Base-by-base conservation (phyloP, 2,888 invertebrate species). In the Nemapogon koenigi region DNA sequence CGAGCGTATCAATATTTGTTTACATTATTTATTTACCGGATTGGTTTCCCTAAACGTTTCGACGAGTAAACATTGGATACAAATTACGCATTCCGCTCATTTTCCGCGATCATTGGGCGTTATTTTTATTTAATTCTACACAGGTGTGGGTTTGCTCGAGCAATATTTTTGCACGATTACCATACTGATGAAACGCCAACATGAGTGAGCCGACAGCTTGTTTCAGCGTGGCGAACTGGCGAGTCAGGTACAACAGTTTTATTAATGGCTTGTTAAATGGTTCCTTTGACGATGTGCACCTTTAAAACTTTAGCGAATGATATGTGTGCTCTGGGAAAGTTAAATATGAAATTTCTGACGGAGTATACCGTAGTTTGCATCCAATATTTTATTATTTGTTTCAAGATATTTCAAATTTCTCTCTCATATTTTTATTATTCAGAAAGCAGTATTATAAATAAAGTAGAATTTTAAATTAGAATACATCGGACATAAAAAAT, bases 161-260 rank as follows among this genome's bases (percentile, higher is more conserved):
- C 68, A 65, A 72, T 75, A 73, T 76, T 78, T 73, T 76, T 72
- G 59, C 59, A 68, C 71, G 72, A 75, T 78, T 78, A 73, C 60
- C 73, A 75, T 78, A 64, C 65, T 76, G 73, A 78, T 78, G 75
- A 72, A 76, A 78, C 66, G 71, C 68, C 67, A 78, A 78, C 75
- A 78, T 55, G 56, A 58, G 59, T 29, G 39, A 22, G 31, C 33
- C 19, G 54, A 59, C 58, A 58, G 7, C 31, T 28, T 32, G 33
- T n/a, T n/a, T n/a, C 50, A 53, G 50, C 45, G 50, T 51, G n/a
- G n/a, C n/a, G n/a, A n/a, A n/a, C n/a, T n/a, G n/a, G 56, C 55
- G 55, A 28, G 27, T 27, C 19, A 27, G 35, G 16, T 17, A 11
- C 16, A 40, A 35, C 53, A 58, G 56, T 62, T 63, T 62, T 51